Evolutionary conservation across 2,113 vertebrate genomes (phyloP), one percentile per base, ranked within the genome.

Genomic region (Phyllostomus hastatus): DNA sequence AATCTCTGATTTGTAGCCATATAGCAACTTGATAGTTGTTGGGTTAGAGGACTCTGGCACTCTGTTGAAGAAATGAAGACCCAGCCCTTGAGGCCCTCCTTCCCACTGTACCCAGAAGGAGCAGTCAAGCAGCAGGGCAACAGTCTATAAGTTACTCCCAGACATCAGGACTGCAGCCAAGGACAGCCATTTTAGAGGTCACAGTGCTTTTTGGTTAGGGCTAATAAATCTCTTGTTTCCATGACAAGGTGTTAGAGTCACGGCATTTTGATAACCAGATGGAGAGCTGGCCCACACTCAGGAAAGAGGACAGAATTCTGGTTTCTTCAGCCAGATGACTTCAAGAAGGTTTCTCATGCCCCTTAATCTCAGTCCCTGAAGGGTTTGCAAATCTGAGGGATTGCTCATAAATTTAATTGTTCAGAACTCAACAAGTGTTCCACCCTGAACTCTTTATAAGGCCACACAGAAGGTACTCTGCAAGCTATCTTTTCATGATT

Each of bases 201-300:
- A 96, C 94, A 95, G 96, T 90, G 69, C 54, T 96, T 96, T 93
- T 96, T 43, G 43, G 97, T 97, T 96, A 69, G 46, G 67, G 61
- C 72, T 95, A 88, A 97, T 97, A 94, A 96, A 91, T 83, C 82
- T 97, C 85, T 97, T 96, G 88, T 97, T 96, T 90, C 82, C 20
- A 35, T 61, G 78, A 94, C 85, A 94, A 89, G 89, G 67, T 90
- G 22, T 78, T 94, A 54, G 73, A 81, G 28, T 94, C 69, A 86
- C 70, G 94, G 91, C 91, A 88, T 88, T 90, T 95, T 59, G 85
- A 94, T 92, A 94, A 95, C 75, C 79, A 82, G 96, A 92, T 94
- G 38, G 38, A 73, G 80, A 80, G 89, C 89, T 50, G 10, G 11
- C 70, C 64, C 22, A 15, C 41, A 73, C 33, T 43, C 76, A 69